Evolutionary conservation across 35 echinoderm and acorn worm species (phyloP), one percentile per base, ranked within the genome.

Genomic region (Hemicentrotus pulcherrimus): DNA sequence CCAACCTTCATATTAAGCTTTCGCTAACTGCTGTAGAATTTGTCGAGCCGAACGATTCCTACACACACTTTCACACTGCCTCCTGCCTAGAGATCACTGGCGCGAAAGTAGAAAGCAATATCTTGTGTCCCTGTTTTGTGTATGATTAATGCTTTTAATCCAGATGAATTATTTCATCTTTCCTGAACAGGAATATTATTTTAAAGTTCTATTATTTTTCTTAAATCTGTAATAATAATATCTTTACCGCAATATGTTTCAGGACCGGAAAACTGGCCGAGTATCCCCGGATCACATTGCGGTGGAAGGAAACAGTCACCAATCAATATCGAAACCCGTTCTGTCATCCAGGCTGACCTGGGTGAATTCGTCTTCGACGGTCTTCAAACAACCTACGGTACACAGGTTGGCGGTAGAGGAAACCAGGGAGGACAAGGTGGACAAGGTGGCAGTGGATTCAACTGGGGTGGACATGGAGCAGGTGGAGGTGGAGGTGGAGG

Each of bases 251-350:
- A 41, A 41, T 59, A 11, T 59, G 16, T 87, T 47, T 15, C 91
- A 93, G 91, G 91, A 58, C 91, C 91, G 4, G 46, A 93, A 13
- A 12, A 93, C 9, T 93, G 91, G 91, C 47, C n/a, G 11, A 31
- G 2, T 2, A 93, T 93, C 28, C 15, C 13, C 6, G 91, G 91
- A 31, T 93, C 91, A 28, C 46, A 48, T 32, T 93, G 91, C 46
- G 91, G 91, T n/a, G 91, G 91, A 4, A 93, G n/a, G n/a, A 50
- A 31, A 31, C 91, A 93, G n/a, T 93, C 91, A 13, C 91, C 91
- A 2, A 93, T 93, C n/a, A 93, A 93, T 47, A 48, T 93, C 48
- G 46, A 4, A 50, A 4, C 48, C 16, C 11, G 5, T 31, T 2
- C 50, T 0, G n/a, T 13, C 10, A 24, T 93, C 30, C 46, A 47